Percentiles rank a stretch among this genome's conserved stretches.
phyloP scores from a whole-genome alignment of 2,113 vertebrate genomes.

The Phylloscopus trochiloides region DNA sequence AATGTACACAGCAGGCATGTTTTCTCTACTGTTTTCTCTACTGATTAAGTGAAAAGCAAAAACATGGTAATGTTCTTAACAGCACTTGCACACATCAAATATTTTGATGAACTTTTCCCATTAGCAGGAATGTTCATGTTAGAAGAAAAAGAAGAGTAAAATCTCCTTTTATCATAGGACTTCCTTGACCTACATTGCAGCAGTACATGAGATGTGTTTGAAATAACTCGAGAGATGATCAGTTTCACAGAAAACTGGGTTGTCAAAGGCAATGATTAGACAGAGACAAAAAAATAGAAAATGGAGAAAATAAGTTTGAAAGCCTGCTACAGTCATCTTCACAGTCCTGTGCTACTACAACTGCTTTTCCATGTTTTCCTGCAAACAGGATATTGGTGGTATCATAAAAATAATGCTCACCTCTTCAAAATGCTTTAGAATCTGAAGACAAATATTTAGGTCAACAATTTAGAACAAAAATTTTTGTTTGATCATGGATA shows the following conservation, averaged over 20 bases:
- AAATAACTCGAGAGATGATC: background rate
- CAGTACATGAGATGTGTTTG: background rate
- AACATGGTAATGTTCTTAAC: background rate
- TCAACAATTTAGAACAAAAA: background rate
- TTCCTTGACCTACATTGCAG: background rate
- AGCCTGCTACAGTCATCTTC: background rate
- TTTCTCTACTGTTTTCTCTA: background rate
- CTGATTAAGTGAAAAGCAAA: background rate
- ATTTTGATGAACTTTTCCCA: background rate
- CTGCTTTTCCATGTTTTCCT: background rate
- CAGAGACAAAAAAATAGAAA: background rate
- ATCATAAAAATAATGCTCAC: background rate
- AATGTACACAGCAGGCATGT: background rate
- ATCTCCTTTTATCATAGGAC: background rate
- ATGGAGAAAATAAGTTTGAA: background rate
- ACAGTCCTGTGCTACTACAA: background rate
- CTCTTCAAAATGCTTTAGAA: background rate
- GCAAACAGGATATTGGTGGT: background rate
- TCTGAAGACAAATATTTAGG: background rate
- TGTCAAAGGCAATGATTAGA: background rate
- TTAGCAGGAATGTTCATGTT: background rate
- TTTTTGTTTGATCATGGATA: background rate
- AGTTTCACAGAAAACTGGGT: background rate
- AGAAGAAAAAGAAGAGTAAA: background rate
- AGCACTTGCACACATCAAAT: background rate